These are phyloP conservation scores for Pyrgilauda ruficollis DNA, from an alignment of 2,113 vertebrate genomes.

Conservation along the genomic window DNA sequence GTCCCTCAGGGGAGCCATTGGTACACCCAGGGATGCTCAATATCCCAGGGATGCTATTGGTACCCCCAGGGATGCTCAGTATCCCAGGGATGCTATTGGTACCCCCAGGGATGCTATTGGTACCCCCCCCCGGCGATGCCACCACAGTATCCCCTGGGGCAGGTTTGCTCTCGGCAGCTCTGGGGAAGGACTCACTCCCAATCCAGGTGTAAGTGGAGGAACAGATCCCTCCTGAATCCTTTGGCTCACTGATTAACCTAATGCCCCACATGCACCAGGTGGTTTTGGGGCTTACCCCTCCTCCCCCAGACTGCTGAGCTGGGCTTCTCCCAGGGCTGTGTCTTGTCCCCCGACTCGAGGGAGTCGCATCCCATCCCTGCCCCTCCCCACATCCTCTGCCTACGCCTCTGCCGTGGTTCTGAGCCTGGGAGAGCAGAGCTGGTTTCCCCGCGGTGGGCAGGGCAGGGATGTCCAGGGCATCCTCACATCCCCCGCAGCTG, in stretches of 20 bases:
- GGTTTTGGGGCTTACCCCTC: not conserved
- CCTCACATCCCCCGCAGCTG: not conserved
- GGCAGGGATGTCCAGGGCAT: not conserved
- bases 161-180: not conserved
- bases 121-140: not conserved
- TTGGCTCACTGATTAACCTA: not conserved
- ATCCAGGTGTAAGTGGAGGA: rapidly evolving
- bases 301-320: not conserved
- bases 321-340: not conserved
- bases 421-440: not conserved
- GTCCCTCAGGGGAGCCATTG: not conserved
- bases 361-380: not conserved
- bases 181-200: not conserved
- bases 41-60: not conserved
- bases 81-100: too few relatives aligned
- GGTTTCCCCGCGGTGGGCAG: not conserved
- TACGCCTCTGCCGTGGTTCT: not conserved
- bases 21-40: not conserved
- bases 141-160: too few relatives aligned
- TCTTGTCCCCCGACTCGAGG: rapidly evolving
- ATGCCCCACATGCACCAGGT: not conserved
- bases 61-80: not conserved
- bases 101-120: too few relatives aligned
- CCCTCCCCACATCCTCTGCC: not conserved
- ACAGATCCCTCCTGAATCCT: not conserved